Evolutionary conservation across 2,113 vertebrate genomes (phyloP), one percentile per base, ranked within the genome.

Genomic region (Trichomycterus rosablanca): DNA sequence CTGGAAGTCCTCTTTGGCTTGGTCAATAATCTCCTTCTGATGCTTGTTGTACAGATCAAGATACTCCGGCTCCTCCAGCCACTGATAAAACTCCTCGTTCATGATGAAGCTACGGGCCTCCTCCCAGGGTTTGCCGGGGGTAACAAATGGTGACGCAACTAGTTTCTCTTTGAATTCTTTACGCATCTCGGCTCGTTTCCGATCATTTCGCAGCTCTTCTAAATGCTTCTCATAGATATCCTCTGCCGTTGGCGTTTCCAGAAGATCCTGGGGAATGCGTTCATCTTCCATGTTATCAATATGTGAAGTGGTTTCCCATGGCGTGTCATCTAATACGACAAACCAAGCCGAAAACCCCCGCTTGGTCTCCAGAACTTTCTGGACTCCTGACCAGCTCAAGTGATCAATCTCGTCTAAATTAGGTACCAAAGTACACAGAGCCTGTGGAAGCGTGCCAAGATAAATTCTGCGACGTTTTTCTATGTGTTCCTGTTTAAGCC

Each of bases 101-200:
- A 97, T 97, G 30, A 98, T 95, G 79, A 97, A 98, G 74, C 93
- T 97, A 0, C 95, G 84, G 0, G 94, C 95, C 42, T 99, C 96
- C 55, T 99, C 96, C 94, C 93, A 98, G 0, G 94, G 93, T 40
- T 97, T 98, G 0, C 95, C 96, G 0, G 95, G 92, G 0, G 93
- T 96, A 64, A 99, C 86, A 74, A 97, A 97, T 1, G 87, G 93
- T 0, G 95, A 97, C 0, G 81, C 83, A 66, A 87, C 89, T 73
- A 99, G 78, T 73, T 88, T 95, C 34, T 92, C 92, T 34, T 93
- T 95, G 74, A 99, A 97, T 0, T 92, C 89, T 66, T 86, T 76
- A 19, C 90, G 73, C 89, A 97, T 90, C 67, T 97, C 94, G 0
- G 86, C 88, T 16, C 91, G 83, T 40, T 89, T 93, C 56, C 94